These are phyloP conservation scores for Teleogryllus oceanicus DNA, from an alignment of 2,888 invertebrate genomes.

Conservation along the genomic window DNA sequence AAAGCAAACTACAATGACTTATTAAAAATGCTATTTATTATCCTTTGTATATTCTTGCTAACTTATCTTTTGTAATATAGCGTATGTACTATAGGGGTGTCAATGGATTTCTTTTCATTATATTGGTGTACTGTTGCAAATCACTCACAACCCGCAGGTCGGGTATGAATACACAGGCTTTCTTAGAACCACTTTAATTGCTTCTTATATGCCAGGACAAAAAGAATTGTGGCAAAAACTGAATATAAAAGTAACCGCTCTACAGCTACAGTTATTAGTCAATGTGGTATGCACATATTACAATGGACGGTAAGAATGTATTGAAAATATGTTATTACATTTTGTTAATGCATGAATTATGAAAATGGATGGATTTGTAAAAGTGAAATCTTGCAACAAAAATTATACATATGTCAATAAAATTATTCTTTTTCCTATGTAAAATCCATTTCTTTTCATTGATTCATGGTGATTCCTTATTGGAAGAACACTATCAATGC, in stretches of 20 bases:
- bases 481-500: not conserved
- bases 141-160: not conserved
- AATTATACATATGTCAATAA: not conserved
- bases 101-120: not conserved
- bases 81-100: not conserved
- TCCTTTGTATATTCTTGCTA: slow-evolving; percentile 10
- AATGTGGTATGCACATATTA: slow-evolving; percentile 23
- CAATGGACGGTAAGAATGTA: slow-evolving; percentile 31
- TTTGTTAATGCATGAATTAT: slow-evolving; percentile 26
- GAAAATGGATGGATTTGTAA: slow-evolving; percentile 32
- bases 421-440: not conserved
- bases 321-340: slow-evolving; percentile 22
- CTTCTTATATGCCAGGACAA: slow-evolving; percentile 18
- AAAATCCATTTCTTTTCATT: not conserved
- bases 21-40: slow-evolving; percentile 9
- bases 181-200: not conserved
- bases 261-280: slow-evolving; percentile 1
- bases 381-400: not conserved
- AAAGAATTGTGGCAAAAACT: not conserved
- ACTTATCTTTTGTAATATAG: slow-evolving; percentile 5
- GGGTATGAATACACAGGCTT: slow-evolving; percentile 1
- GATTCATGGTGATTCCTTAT: not conserved
- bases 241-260: not conserved
- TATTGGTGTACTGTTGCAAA: not conserved
- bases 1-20: not conserved